Evolutionary conservation across 2,113 vertebrate species (phyloP).

Genomic region (Orthonyx spaldingii): DNA sequence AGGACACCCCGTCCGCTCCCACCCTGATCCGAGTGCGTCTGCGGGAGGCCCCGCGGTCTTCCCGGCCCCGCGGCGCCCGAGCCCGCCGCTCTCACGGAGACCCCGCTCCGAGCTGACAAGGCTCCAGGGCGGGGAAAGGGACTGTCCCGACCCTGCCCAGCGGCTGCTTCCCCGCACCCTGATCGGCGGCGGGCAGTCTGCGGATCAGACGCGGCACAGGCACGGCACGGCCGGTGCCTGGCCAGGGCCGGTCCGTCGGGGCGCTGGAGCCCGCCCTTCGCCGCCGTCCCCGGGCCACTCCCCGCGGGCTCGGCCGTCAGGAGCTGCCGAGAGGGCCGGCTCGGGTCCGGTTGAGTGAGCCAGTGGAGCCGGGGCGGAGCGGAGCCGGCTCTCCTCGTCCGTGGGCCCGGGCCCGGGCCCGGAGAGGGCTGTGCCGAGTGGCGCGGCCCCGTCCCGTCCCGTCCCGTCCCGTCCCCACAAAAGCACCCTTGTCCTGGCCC

Average conservation of each 20-base stretch:
- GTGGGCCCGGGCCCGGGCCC: not conserved
- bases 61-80: not conserved
- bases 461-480: slow-evolving; percentile 14
- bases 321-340: not conserved
- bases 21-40: not conserved
- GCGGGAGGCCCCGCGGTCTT: too few species aligned
- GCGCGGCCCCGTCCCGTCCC: not conserved
- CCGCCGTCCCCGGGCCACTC: not conserved
- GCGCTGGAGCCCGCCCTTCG: not conserved
- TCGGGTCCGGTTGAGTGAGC: too few species aligned
- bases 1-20: not conserved
- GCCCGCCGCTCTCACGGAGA: not conserved
- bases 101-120: not conserved
- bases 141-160: too few species aligned
- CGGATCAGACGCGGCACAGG: not conserved
- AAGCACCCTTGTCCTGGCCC: slow-evolving; percentile 34
- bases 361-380: not conserved
- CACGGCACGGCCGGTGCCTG: too few species aligned
- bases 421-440: not conserved
- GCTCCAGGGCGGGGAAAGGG: not conserved
- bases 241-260: not conserved
- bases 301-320: not conserved
- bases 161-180: too few species aligned
- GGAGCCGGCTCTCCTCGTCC: not conserved
- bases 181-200: too few species aligned